Evolutionary conservation across 2,888 invertebrate genomes (phyloP).

Genomic region (Harpagoxenus sublaevis): DNA sequence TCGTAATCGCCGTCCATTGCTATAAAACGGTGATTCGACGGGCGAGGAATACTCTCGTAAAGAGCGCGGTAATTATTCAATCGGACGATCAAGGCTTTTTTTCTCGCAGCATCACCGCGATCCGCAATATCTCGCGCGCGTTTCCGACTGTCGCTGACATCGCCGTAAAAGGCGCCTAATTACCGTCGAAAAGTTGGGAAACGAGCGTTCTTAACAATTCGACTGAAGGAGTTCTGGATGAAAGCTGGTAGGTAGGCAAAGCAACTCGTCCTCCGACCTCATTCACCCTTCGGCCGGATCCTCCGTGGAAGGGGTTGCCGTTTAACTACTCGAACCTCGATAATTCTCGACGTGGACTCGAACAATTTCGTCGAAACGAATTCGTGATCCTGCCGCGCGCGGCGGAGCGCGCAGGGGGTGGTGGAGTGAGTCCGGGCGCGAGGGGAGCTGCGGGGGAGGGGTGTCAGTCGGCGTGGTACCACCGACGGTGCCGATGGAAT

Average conservation of each 20-base stretch:
- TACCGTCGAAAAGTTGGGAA: constrained; percentile 50
- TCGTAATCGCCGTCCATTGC: not conserved
- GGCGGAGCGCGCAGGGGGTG: constrained; percentile 17
- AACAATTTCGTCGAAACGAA: constrained; percentile 75
- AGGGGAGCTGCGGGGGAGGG: constrained; percentile 44
- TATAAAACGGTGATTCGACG: constrained; percentile 17
- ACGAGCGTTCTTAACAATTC: constrained; percentile 52
- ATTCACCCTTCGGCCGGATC: constrained; percentile 1
- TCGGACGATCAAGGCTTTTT: not conserved
- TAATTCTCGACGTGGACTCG: constrained; percentile 72
- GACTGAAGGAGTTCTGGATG: constrained; percentile 15
- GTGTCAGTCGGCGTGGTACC: constrained; percentile 70
- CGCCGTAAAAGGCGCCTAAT: constrained; percentile 51
- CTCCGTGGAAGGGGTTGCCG: constrained; percentile 55
- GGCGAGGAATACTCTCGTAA: not conserved
- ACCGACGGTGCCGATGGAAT: constrained; percentile 75
- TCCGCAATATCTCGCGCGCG: not conserved
- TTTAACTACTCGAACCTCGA: constrained; percentile 70
- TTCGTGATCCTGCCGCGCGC: constrained; percentile 72
- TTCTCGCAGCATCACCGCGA: not conserved
- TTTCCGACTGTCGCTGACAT: constrained; percentile 1
- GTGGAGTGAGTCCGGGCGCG: constrained; percentile 22
- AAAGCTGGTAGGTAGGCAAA: constrained; percentile 14
- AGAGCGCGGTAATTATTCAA: constrained; percentile 31
- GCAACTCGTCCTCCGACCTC: constrained; percentile 17